Evolutionary conservation across 2,113 vertebrate genomes (phyloP).

Genomic region (Cololabis saira): DNA sequence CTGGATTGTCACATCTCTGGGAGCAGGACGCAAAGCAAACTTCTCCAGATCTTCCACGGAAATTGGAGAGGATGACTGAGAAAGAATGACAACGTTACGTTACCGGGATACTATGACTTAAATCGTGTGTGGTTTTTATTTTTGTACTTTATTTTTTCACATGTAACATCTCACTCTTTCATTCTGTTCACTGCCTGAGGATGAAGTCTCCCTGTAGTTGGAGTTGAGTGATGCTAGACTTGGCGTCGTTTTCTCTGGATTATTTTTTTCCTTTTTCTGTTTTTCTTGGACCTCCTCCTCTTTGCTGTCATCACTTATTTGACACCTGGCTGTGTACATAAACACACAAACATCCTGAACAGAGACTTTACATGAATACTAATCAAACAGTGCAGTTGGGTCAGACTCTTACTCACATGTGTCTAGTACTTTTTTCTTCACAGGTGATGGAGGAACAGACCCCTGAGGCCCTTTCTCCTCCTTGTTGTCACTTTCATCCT

Average conservation of each 20-base stretch:
- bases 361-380: background rate
- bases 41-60: constrained; percentile 82
- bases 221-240: constrained; percentile 78
- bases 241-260: constrained; percentile 49
- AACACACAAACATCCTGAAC: background rate
- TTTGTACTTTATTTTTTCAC: no score
- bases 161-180: constrained; percentile 65
- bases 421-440: constrained; percentile 67
- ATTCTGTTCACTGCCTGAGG: constrained; percentile 65
- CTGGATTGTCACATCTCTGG: constrained; percentile 80
- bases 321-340: constrained; percentile 66
- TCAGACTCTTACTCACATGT: constrained; percentile 59
- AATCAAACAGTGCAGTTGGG: background rate
- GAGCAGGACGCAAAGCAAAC: constrained; percentile 82
- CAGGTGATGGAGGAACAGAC: constrained; percentile 41
- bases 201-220: constrained; percentile 74
- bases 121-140: no score
- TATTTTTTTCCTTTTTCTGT: constrained; percentile 59
- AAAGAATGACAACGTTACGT: background rate
- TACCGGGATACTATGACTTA: no score
- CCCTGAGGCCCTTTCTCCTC: constrained; percentile 38
- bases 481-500: constrained; percentile 55
- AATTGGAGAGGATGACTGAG: constrained; percentile 69
- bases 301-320: constrained; percentile 78
- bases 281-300: constrained; percentile 60